Evolutionary conservation across 2,113 vertebrate genomes (phyloP).

Genomic region (Daphoenositta chrysoptera): DNA sequence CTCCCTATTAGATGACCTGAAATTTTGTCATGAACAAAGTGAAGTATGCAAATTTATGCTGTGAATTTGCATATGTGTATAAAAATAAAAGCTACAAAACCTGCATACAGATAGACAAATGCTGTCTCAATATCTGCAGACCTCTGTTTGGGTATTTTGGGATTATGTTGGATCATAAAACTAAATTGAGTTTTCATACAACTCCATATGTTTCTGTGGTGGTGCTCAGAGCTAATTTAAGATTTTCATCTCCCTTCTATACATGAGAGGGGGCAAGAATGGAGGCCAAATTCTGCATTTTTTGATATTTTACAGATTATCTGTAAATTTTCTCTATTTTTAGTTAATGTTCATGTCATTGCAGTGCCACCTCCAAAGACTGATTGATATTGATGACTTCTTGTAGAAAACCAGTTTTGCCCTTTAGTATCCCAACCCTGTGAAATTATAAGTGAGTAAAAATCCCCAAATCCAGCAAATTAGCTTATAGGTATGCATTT

Average conservation of each 20-base stretch:
- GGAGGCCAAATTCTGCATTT: neutral
- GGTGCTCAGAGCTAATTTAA: neutral
- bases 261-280: neutral
- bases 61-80: fast-evolving
- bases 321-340: neutral
- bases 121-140: neutral
- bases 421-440: neutral
- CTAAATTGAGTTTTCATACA: neutral
- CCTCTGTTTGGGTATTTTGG: neutral
- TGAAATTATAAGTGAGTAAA: neutral
- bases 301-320: neutral
- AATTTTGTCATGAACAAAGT: neutral
- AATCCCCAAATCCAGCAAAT: neutral
- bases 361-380: neutral
- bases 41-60: neutral
- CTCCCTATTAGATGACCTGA: neutral
- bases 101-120: neutral
- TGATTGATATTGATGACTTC: neutral
- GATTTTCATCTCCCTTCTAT: neutral
- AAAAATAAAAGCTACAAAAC: neutral
- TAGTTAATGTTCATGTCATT: neutral
- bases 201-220: neutral
- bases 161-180: neutral
- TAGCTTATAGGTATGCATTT: neutral
- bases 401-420: neutral